Base-by-base conservation (phyloP, 30 jellyfish, hydroid and myxozoan species). In the Cassiopea andromeda region DNA sequence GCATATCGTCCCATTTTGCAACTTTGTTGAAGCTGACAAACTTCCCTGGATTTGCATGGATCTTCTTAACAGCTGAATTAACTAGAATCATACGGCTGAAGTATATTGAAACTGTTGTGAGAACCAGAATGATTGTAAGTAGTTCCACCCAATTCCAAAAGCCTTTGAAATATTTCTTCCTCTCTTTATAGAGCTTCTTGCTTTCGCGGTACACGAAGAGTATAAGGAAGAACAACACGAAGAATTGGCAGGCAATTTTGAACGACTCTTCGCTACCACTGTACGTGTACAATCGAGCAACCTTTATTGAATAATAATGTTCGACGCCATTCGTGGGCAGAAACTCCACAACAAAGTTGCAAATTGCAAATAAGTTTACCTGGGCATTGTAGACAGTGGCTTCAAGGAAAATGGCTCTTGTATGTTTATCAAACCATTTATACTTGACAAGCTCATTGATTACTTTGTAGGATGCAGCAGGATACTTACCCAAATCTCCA, bases 11-110 rank as follows among this genome's bases (percentile, higher is more conserved):
- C 99, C 99, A 96, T 46, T 89, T 94, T 49, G 97, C 98, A 61
- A 96, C 98, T 78, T 92, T 96, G 93, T 96, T 96, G 90, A 96
- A 96, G 85, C 99, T 96, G 89, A 93, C 98, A 76, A 96, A 96
- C 75, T 76, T 75, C 18, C 98, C 98, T 27, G 96, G 97, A 66
- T 81, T 83, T 1, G 93, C 81, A 27, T 96, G 91, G 84, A 96
- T 92, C n/a, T 73, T 83, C 61, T 83, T 64, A 70, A 96, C 97
- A 18, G 99, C 99, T 7, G 97, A 64, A 75, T 89, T 90, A 58
- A 96, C 98, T 13, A 96, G 88, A 90, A 92, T 44, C 97, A 96
- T 78, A 1, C 99, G 97, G 18, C 97, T 75, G 92, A 96, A 96
- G 95, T 92, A 96, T 10, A 96, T 84, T 12, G 93, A 88, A 6